Evolutionary conservation across 2,113 vertebrate genomes (phyloP), one percentile per base, ranked within the genome.

Genomic region (Brachyistius frenatus): DNA sequence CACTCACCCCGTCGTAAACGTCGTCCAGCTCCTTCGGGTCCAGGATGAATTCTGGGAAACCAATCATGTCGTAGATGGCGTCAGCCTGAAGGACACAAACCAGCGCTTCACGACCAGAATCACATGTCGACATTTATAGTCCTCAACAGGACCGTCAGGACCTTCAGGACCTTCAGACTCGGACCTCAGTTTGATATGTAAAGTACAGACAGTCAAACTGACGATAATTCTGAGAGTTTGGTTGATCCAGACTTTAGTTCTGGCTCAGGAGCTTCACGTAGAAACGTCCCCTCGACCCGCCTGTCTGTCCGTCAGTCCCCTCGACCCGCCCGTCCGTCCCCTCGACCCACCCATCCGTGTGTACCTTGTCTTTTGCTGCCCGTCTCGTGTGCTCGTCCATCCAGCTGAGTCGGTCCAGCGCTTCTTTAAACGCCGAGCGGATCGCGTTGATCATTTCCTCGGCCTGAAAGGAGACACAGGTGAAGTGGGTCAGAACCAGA

Each of bases 61-160:
- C 98, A 0, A 99, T 99, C 98, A 99, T 99, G 64, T 99, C 97
- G 0, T 99, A 99, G 87, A 99, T 99, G 5, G 97, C 94, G 0
- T 99, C 98, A 0, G 97, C 98, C 98, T 99, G 54, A 60, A 2
- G 2, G 11, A 7, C 7, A 52, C 5, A 14, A n/a, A 6, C 49
- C 15, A 50, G 16, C 39, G 37, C 4, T 23, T 37, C 37, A 41
- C 41, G 4, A 11, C 13, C 10, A 13, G 41, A 44, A 44, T 23
- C 23, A 23, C 23, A 23, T 23, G 23, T 23, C 23, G 23, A 23
- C 23, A 23, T 23, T 23, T 23, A 23, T 23, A 23, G 23, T 23
- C 23, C 23, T 23, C 23, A 23, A 23, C 23, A 23, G 23, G 23
- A 23, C 23, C 23, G 1, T 23, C 23, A 23, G 23, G 23, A 23